Evolutionary conservation across 2,888 invertebrate species (phyloP).

Genomic region (Rhopalosiphum nymphaeae): DNA sequence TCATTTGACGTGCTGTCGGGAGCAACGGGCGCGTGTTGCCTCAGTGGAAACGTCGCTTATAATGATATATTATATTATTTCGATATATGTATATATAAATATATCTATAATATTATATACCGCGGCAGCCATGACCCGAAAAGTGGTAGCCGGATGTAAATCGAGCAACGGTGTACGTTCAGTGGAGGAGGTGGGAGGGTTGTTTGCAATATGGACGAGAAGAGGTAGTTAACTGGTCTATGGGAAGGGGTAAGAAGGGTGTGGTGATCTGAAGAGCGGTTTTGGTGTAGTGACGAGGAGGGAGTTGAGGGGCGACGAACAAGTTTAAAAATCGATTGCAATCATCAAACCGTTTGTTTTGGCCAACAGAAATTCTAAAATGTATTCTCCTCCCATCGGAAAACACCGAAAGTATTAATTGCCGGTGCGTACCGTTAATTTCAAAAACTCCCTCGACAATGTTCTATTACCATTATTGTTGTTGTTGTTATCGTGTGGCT

Average conservation of each 20-base stretch:
- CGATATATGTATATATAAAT: not conserved
- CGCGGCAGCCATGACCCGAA: slow-evolving; percentile 35
- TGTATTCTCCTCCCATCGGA: not conserved
- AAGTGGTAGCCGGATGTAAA: slow-evolving; percentile 41
- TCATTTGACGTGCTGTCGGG: slow-evolving; percentile 57
- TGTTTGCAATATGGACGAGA: not conserved
- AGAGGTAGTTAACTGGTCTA: not conserved
- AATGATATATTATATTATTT: slow-evolving; percentile 61
- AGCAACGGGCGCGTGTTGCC: slow-evolving; percentile 33
- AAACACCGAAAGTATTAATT: not conserved
- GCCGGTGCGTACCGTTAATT: not conserved
- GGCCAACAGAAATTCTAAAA: not conserved
- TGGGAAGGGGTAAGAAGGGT: not conserved
- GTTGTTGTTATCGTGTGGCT: not conserved
- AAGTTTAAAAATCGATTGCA: slow-evolving; percentile 37
- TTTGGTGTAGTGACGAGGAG: not conserved
- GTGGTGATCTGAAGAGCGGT: not conserved
- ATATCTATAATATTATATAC: not conserved
- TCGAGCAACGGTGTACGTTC: not conserved
- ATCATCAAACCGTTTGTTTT: slow-evolving; percentile 15
- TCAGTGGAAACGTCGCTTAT: slow-evolving; percentile 44
- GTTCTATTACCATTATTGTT: not conserved
- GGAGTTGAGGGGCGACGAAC: not conserved
- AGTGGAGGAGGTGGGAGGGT: not conserved
- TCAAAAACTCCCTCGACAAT: not conserved